Conservation (phyloP, 2,797 vertebrate species). For the Malurus splendens region DNA sequence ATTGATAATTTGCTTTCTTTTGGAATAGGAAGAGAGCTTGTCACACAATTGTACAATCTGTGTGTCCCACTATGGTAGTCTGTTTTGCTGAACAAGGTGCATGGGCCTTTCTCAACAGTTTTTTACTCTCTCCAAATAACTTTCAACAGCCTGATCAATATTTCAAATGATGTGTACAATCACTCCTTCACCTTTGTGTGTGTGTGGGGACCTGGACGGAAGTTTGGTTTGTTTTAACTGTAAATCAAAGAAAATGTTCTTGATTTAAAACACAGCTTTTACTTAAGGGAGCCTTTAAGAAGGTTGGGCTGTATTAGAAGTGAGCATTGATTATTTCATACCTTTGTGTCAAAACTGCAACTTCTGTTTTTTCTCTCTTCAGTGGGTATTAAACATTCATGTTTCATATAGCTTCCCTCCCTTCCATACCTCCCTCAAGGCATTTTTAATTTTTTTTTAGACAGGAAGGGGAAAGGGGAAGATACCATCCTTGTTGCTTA, state of each 20-base stretch:
- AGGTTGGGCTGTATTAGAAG: neutral
- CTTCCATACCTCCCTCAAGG: neutral
- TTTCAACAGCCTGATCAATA: neutral
- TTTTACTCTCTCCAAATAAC: neutral
- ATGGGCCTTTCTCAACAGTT: neutral
- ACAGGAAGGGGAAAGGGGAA: neutral
- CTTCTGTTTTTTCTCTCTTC: neutral
- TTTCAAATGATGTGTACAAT: neutral
- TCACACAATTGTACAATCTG: neutral
- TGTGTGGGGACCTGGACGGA: neutral
- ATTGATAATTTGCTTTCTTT: neutral
- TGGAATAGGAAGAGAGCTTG: neutral
- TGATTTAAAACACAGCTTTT: neutral
- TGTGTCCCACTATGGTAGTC: neutral
- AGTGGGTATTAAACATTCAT: neutral
- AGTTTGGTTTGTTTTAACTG: neutral
- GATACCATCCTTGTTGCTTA: neutral
- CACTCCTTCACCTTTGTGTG: neutral
- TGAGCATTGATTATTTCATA: neutral
- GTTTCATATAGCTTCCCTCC: neutral
- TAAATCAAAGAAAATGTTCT: constrained; percentile 6
- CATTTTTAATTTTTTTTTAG: neutral
- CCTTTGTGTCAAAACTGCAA: neutral
- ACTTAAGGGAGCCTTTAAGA: neutral
- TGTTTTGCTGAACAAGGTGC: neutral